Evolutionary conservation across 2,113 vertebrate species (phyloP), one percentile per base, ranked within the genome.

Genomic region (Chroicocephalus ridibundus): DNA sequence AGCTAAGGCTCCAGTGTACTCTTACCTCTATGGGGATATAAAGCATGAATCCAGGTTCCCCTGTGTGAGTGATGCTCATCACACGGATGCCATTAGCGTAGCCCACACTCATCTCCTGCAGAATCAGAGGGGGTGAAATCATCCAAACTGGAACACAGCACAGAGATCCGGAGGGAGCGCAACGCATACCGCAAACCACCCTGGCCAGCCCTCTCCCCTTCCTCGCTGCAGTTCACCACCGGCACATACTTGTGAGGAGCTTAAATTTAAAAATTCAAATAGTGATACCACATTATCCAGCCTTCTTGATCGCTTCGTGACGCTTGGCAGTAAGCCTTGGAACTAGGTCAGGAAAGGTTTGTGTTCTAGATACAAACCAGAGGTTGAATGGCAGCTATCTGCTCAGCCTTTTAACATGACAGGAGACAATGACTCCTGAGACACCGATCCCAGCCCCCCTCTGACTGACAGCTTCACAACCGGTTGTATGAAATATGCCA

Each of bases 31-130:
- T 99, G 29, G 99, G 99, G 74, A 99, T 99, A 85, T 99, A 99
- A 4, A 99, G 99, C 99, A 99, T 99, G 96, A 99, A 99, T 13
- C 99, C 99, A 6, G 99, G 99, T 90, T 99, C 99, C 74, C 99
- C 99, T 0, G 99, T 99, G 98, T 99, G 99, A 8, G 99, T 99
- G 99, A 99, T 99, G 85, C 99, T 99, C 99, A 99, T 99, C 86
- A 99, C 99, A 46, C 99, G 98, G 98, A 99, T 99, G 40, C 99
- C 99, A 2, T 99, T 99, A 51, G 99, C 99, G 6, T 99, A 99
- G 86, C 99, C 99, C 86, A 99, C 99, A 9, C 99, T 99, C 99
- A 99, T 99, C 95, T 99, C 99, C 99, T 99, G 98, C 81, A 88
- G 78, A 92, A 96, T 47, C 78, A 68, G 76, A 95, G 80, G 69